A percentile compares a stretch with the other conserved stretches of the same genome.
Conservation (phyloP, 1,140 invertebrate genomes). For the Heliconius himera region DNA sequence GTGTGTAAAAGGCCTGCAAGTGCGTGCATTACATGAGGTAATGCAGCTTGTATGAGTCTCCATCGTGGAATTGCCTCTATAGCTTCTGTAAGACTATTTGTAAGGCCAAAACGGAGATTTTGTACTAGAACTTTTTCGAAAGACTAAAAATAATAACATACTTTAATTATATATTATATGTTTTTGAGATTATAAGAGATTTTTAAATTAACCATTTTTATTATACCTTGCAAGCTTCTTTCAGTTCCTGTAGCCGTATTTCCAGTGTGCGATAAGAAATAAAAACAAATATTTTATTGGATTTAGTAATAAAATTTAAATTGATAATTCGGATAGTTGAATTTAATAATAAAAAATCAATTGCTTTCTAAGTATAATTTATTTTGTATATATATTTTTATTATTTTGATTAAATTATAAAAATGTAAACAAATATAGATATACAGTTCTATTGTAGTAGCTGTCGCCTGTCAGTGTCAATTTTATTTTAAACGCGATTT, state of each 20-base stretch:
- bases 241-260: conserved; percentile 84
- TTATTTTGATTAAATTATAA: no score
- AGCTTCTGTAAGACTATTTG: conserved; percentile 95
- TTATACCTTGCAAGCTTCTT: conserved; percentile 90
- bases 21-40: conserved; percentile 97
- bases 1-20: conserved; percentile 92
- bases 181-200: not conserved
- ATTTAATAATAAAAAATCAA: no score
- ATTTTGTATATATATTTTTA: no score
- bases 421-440: no score
- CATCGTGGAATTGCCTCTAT: conserved; percentile 95
- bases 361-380: not conserved
- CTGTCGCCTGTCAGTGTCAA: no score
- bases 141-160: conserved; percentile 75
- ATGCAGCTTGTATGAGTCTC: conserved; percentile 93
- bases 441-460: no score
- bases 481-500: no score
- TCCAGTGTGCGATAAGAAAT: not conserved
- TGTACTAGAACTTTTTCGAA: conserved; percentile 99
- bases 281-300: not conserved
- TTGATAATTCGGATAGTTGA: no score
- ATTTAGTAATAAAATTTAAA: not conserved
- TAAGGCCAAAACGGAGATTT: conserved; percentile 97
- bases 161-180: not conserved
- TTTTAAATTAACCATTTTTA: not conserved